Evolutionary conservation across 2,888 invertebrate genomes (phyloP).

Genomic region (Zeuzera pyrina): DNA sequence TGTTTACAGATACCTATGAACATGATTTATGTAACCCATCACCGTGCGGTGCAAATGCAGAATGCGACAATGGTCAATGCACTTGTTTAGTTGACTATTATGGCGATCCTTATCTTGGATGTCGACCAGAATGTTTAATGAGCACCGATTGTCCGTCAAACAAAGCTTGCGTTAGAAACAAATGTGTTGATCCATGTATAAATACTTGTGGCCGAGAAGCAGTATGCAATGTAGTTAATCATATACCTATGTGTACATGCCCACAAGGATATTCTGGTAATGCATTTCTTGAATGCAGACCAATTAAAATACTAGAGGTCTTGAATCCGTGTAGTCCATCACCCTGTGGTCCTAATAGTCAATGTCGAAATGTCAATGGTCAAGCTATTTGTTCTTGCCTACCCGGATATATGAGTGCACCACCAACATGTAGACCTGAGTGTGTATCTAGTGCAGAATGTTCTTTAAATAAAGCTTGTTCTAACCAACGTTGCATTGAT

Average conservation of each 20-base stretch:
- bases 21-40: conserved; percentile 76
- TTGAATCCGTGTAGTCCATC: conserved; percentile 78
- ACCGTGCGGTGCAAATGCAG: conserved; percentile 81
- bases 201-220: conserved; percentile 84
- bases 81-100: conserved; percentile 81
- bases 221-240: conserved; percentile 79
- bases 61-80: conserved; percentile 79
- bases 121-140: conserved; percentile 86
- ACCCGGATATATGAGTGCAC: conserved; percentile 78
- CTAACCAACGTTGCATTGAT: conserved; percentile 79
- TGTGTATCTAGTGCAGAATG: conserved; percentile 81
- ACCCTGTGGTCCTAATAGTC: conserved; percentile 81
- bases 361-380: conserved; percentile 78
- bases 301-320: conserved; percentile 37
- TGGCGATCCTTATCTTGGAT: conserved; percentile 84
- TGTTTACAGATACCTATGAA: conserved; percentile 35
- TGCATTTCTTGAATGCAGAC: conserved; percentile 77
- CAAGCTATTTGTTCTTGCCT: conserved; percentile 81
- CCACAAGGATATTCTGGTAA: conserved; percentile 77
- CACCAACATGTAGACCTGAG: conserved; percentile 81
- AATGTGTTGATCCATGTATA: conserved; percentile 84
- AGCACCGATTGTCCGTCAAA: conserved; percentile 81
- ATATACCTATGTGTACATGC: conserved; percentile 75
- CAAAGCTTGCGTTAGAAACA: conserved; percentile 80
- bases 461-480: conserved; percentile 77